Conservation (phyloP, 2,113 vertebrate species). For the Dromiciops gliroides region DNA sequence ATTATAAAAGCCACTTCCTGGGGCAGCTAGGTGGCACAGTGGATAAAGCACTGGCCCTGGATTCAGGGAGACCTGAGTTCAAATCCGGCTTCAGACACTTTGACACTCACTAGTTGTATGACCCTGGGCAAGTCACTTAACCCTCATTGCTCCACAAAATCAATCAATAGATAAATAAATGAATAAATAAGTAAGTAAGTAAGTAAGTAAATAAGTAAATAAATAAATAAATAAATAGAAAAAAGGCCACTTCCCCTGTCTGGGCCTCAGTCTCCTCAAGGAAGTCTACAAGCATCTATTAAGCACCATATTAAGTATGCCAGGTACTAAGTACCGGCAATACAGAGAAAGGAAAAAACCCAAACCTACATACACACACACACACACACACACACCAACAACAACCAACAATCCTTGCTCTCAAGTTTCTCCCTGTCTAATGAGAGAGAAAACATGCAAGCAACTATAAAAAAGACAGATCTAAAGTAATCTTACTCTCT, state of each 20-base stretch:
- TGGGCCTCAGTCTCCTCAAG: background rate
- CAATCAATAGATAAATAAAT: no score
- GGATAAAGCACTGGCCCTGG: no score
- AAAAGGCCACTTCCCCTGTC: background rate
- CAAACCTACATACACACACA: no score
- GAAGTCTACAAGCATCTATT: background rate
- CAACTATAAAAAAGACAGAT: background rate
- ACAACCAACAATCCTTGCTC: background rate
- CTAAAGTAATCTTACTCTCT: background rate
- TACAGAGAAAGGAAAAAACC: background rate
- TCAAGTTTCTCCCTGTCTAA: background rate
- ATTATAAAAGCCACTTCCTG: no score
- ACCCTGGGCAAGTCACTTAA: no score
- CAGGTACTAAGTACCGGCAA: background rate
- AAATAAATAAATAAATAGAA: no score
- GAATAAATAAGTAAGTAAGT: no score
- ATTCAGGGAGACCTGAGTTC: background rate
- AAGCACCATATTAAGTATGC: background rate
- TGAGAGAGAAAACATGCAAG: background rate
- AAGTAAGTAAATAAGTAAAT: no score
- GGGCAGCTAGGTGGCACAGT: no score
- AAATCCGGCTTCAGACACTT: background rate
- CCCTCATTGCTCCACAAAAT: no score
- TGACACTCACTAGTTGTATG: no score
- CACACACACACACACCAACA: no score